Evolutionary conservation across 2,797 vertebrate genomes (phyloP).

Genomic region (Lagocephalus sceleratus): DNA sequence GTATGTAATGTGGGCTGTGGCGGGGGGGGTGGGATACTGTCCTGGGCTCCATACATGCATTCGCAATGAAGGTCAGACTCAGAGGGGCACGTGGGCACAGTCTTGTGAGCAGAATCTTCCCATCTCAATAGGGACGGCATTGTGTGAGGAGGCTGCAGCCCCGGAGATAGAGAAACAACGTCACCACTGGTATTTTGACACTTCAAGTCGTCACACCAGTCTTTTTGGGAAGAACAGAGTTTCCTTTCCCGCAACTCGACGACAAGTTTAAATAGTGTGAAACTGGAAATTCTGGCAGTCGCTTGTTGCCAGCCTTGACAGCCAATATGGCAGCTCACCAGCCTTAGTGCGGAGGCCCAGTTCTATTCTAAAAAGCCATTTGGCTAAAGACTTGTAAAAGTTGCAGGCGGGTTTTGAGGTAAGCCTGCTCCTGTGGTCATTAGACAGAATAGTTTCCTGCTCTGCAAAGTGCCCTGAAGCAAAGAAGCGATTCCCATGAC

Average conservation of each 20-base stretch:
- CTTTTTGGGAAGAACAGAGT: constrained; percentile 23
- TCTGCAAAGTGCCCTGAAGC: constrained; percentile 57
- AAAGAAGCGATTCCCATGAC: constrained; percentile 36
- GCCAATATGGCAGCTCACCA: constrained; percentile 67
- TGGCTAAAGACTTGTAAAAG: constrained; percentile 62
- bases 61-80: not conserved
- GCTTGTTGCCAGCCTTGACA: constrained; percentile 40
- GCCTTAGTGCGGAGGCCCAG: constrained; percentile 62
- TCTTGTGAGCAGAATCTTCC: constrained; percentile 10
- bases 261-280: constrained; percentile 54
- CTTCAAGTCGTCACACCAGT: constrained; percentile 26
- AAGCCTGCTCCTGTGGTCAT: constrained; percentile 56
- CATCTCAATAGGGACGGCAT: constrained; percentile 3
- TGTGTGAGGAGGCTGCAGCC: constrained; percentile 1
- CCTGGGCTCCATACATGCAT: constrained; percentile 10
- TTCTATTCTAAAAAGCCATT: constrained; percentile 64
- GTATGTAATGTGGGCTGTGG: constrained; percentile 31
- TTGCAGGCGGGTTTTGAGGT: constrained; percentile 48
- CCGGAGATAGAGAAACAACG: not conserved
- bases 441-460: constrained; percentile 61
- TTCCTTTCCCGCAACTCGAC: constrained; percentile 15
- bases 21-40: constrained; percentile 40
- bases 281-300: constrained; percentile 48
- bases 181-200: constrained; percentile 5
- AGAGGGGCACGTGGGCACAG: not conserved